Evolutionary conservation across 2,797 vertebrate species (phyloP), one percentile per base, ranked within the genome.

Genomic region (Microcaecilia unicolor): DNA sequence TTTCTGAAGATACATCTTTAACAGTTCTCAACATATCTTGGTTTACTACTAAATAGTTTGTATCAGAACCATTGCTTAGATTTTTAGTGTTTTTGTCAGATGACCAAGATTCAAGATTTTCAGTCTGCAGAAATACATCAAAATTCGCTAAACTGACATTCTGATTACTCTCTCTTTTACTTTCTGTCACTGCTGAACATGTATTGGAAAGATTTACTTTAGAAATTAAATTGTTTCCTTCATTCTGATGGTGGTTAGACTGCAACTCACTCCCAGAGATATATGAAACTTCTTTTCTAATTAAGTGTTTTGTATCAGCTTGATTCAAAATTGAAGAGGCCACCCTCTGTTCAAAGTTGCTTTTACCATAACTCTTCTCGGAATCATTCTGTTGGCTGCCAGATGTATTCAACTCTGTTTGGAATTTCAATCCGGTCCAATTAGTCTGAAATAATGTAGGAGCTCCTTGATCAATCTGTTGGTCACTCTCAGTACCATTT

Each of bases 191-290:
- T n/a, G n/a, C 9, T 10, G 16, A 27, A 21, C 13, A 45, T 47
- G 21, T 43, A 33, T 6, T n/a, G 0, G n/a, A 51, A 10, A 7
- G 16, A 44, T 27, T 9, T 5, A 1, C 3, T 15, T 36, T 16
- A 2, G 22, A 2, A 26, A n/a, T 16, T 4, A n/a, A n/a, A n/a
- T n/a, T n/a, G n/a, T 51, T 9, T 15, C 59, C 58, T 25, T 48
- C 51, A 39, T 12, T 26, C 6, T 39, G 22, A 12, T 70, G 49
- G 33, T 70, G 49, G 33, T 1, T 25, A 1, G 58, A 37, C 45
- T 70, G 25, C 25, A 72, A 51, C 25, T 41, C 61, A 52, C 63
- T 50, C 37, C 44, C 52, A 10, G 55, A n/a, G n/a, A n/a, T n/a
- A n/a, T n/a, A n/a, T n/a, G n/a, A n/a, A n/a, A n/a, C n/a, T n/a